These are phyloP conservation scores for Pygoscelis antarcticus DNA, from an alignment of 2,113 vertebrate genomes.

Conservation along the genomic window DNA sequence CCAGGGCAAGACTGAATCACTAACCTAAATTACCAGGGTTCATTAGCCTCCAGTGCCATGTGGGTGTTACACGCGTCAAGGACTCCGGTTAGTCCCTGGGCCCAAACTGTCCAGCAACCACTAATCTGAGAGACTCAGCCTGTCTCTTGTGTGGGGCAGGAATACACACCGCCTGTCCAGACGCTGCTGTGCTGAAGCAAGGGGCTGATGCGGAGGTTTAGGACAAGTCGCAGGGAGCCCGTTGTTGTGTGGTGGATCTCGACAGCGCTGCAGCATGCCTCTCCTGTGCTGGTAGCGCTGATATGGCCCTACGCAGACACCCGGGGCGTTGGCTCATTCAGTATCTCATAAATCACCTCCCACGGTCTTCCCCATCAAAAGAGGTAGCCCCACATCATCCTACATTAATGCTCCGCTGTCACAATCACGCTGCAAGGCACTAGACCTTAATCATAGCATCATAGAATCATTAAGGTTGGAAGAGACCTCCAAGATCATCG, in stretches of 20 bases:
- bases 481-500: no score
- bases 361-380: rapidly evolving
- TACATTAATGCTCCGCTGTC: rapidly evolving
- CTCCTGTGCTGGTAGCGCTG: rapidly evolving
- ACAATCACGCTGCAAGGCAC: rapidly evolving
- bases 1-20: neutral
- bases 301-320: rapidly evolving
- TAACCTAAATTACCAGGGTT: neutral
- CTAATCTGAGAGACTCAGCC: neutral
- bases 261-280: rapidly evolving
- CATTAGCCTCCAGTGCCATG: neutral
- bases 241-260: neutral
- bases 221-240: neutral
- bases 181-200: rapidly evolving
- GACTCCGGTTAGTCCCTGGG: neutral
- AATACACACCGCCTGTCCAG: no score
- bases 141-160: neutral
- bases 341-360: neutral
- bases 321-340: neutral
- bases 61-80: neutral
- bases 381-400: no score
- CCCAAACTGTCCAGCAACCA: neutral
- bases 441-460: no score
- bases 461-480: no score
- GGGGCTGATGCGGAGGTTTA: neutral